phyloP scores from a whole-genome alignment of 2,888 invertebrate species.

The Tachina lurida region DNA sequence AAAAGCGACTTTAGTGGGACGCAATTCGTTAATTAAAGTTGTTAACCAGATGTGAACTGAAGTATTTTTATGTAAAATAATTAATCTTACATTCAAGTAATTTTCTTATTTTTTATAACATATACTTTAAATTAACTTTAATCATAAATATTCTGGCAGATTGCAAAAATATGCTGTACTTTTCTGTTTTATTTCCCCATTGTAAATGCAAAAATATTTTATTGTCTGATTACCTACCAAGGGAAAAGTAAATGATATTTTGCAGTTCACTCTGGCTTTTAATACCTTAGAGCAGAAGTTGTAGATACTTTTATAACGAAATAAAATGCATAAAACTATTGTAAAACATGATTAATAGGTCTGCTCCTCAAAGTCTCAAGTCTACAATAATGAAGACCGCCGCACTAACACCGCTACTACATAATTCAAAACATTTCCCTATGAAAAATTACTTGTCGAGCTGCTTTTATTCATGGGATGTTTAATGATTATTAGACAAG shows the following conservation, averaged over 20 bases:
- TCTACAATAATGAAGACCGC: constrained; percentile 39
- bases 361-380: constrained; percentile 50
- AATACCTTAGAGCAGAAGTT: neutral
- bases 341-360: constrained; percentile 61
- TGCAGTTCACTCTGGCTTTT: neutral
- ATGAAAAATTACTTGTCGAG: constrained; percentile 52
- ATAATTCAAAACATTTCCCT: constrained; percentile 48
- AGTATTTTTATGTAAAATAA: too few relatives aligned
- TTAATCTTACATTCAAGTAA: too few relatives aligned
- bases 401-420: constrained; percentile 13
- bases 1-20: too few relatives aligned
- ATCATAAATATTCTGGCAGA: neutral
- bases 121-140: neutral
- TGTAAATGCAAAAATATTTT: constrained; percentile 41
- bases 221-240: constrained; percentile 44
- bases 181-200: constrained; percentile 60
- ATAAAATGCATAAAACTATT: neutral
- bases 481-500: constrained; percentile 60
- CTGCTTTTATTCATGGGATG: constrained; percentile 44
- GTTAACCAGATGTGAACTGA: too few relatives aligned
- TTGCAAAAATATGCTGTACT: constrained; percentile 21
- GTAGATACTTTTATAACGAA: constrained; percentile 10
- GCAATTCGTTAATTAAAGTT: too few relatives aligned
- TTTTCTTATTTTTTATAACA: too few relatives aligned
- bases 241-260: constrained; percentile 28